These are phyloP conservation scores for Liolophura sinensis DNA, from an alignment of 1,140 invertebrate genomes.

Conservation along the genomic window DNA sequence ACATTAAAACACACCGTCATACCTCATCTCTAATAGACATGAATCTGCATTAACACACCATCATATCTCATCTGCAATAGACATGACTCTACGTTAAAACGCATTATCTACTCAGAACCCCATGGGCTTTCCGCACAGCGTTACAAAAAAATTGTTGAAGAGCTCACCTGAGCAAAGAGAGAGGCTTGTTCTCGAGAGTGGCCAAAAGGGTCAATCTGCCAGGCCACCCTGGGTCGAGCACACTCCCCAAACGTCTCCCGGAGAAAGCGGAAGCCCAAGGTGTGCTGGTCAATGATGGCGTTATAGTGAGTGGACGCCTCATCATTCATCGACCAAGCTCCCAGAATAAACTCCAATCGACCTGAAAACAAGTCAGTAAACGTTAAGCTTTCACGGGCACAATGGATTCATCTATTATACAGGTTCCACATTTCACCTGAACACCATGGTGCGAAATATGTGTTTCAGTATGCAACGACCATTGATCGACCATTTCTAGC, in stretches of 20 bases:
- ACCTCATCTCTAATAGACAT: too few relatives aligned
- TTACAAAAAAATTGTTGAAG: not conserved
- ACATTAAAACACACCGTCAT: too few relatives aligned
- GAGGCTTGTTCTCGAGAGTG: slow-evolving; percentile 86
- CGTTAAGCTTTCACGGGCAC: too few relatives aligned
- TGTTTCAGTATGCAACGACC: too few relatives aligned
- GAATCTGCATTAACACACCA: too few relatives aligned
- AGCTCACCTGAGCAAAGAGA: slow-evolving; percentile 70
- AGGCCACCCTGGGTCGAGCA: slow-evolving; percentile 77
- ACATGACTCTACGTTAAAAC: too few relatives aligned
- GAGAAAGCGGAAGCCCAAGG: slow-evolving; percentile 67
- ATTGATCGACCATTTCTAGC: too few relatives aligned
- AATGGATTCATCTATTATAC: too few relatives aligned
- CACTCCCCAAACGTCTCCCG: slow-evolving; percentile 84
- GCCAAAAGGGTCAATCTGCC: slow-evolving; percentile 95
- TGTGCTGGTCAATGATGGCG: slow-evolving; percentile 90
- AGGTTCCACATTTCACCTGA: too few relatives aligned
- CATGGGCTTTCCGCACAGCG: not conserved
- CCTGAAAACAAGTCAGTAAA: slow-evolving; percentile 12
- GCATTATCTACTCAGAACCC: not conserved
- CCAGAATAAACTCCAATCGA: slow-evolving; percentile 79
- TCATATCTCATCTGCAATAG: too few relatives aligned
- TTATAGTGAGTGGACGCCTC: slow-evolving; percentile 90
- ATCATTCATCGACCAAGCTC: slow-evolving; percentile 92
- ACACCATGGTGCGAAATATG: too few relatives aligned